Evolutionary conservation across 1,140 invertebrate species (phyloP), one percentile per base, ranked within the genome.

Genomic region (Micrasema longulum): DNA sequence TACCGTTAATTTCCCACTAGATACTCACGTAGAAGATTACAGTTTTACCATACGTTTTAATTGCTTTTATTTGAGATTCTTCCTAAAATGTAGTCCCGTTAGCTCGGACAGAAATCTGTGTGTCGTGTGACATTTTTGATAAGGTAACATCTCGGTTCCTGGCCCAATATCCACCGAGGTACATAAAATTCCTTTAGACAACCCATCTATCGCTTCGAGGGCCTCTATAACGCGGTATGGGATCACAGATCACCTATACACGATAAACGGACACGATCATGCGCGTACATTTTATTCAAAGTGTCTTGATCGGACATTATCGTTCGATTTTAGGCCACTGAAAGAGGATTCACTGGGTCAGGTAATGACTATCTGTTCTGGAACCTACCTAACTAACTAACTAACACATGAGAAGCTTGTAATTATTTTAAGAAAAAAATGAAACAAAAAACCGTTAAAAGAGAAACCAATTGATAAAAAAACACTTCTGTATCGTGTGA

Each of bases 11-110:
- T 60, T 60, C 55, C 55, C 55, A 60, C 31, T 10, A 35, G 53
- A 57, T 20, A 7, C 12, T 38, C 35, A 60, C 55, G 55, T 38
- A 14, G 12, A 36, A 14, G 35, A 38, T 41, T 43, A 60, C 55
- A 41, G 55, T 38, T 38, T 38, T 20, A 38, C 36, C 36, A 38
- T 18, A 60, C 36, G 18, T 60, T 60, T 60, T 60, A 60, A 60
- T 60, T 60, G 55, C 55, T 38, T 41, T 41, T 9, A 60, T 60
- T 43, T 35, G 16, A 60, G 16, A 60, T 60, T 60, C 55, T 60
- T 60, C 55, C 35, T 38, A 60, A 60, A 18, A n/a, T 35, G 16
- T 1, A 6, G 14, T 41, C 14, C 55, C 55, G 55, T 60, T 60
- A 60, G 48, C 35, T 55, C 6, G 14, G 9, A 0, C 31, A 60